Evolutionary conservation across 2,113 vertebrate genomes (phyloP), one percentile per base, ranked within the genome.

Genomic region (Xerus inauris): DNA sequence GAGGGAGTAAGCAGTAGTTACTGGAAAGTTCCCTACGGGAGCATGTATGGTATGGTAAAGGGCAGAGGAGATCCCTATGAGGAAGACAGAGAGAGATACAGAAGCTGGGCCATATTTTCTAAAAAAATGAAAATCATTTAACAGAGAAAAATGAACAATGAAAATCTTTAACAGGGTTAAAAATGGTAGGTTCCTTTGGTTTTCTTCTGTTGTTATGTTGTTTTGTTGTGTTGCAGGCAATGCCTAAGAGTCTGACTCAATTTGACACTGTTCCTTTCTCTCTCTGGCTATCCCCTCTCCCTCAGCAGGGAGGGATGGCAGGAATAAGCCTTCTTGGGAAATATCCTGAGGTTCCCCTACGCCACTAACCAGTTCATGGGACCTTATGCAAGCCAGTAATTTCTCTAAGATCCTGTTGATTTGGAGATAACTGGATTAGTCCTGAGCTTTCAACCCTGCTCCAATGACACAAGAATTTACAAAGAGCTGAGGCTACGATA

Each of bases 311-410:
- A 54, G 11, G 20, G 71, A 38, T 7, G 10, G n/a, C 24, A 42
- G 71, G 59, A 84, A 26, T 5, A 6, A n/a, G 38, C 8, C 91
- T 94, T 20, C 20, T 24, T 72, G 72, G 95, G 86, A 96, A 97
- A 95, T 64, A 90, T 96, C 91, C 64, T 87, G 38, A 6, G 26
- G 91, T 91, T 96, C 72, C 82, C 59, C 82, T 65, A 14, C 6
- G 81, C 54, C 72, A 54, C 54, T 26, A 42, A 38, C 20, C 64
- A 95, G 86, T 67, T 93, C 82, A n/a, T 0, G 35, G 30, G 45
- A 88, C 71, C n/a, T 1, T 32, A 30, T 45, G 32, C 26, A 86
- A 73, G 49, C 47, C 77, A 73, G 17, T 28, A 69, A 72, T 65
- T 94, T 96, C 87, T 79, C 94, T 71, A 71, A 79, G 40, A 8